Conservation (phyloP, 2,888 invertebrate species). For the Cylloceria caligata region DNA sequence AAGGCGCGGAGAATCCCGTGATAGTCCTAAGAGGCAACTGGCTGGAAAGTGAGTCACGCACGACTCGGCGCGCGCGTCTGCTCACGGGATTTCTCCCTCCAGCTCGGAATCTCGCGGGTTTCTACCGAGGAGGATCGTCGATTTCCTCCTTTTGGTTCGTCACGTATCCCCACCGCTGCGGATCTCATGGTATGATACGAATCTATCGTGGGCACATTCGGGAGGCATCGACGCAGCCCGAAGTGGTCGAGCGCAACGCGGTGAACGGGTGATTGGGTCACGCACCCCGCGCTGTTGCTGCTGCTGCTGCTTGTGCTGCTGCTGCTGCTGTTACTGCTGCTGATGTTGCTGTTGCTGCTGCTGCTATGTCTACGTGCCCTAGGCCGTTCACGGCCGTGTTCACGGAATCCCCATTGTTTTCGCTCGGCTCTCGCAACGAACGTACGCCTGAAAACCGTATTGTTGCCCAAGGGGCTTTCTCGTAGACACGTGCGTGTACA, state of each 20-base stretch:
- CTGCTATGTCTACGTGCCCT: slow-evolving; percentile 76
- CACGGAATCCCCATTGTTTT: slow-evolving; percentile 79
- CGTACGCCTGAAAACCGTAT: slow-evolving; percentile 36
- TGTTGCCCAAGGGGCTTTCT: slow-evolving; percentile 20
- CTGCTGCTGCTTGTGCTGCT: slow-evolving; percentile 21
- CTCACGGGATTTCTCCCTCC: slow-evolving; percentile 59
- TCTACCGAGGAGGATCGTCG: slow-evolving; percentile 73
- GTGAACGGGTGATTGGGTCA: slow-evolving; percentile 83
- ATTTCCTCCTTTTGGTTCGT: slow-evolving; percentile 50
- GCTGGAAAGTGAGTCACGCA: slow-evolving; percentile 80
- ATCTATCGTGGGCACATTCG: slow-evolving; percentile 36
- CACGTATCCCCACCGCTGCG: slow-evolving; percentile 40
- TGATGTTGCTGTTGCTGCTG: slow-evolving; percentile 11
- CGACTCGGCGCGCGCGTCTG: slow-evolving; percentile 73
- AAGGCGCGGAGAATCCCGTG: slow-evolving; percentile 78
- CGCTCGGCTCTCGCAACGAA: slow-evolving; percentile 41
- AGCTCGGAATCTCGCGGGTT: slow-evolving; percentile 73
- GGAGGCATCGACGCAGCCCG: slow-evolving; percentile 41
- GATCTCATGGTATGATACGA: slow-evolving; percentile 51
- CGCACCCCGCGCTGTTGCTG: slow-evolving; percentile 78
- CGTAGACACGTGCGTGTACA: slow-evolving; percentile 42
- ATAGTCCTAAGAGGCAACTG: slow-evolving; percentile 59
- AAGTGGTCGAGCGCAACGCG: slow-evolving; percentile 68
- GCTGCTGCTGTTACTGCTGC: slow-evolving; percentile 56
- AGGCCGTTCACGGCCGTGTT: slow-evolving; percentile 82